Evolutionary conservation across 2,113 vertebrate genomes (phyloP).

Genomic region (Apodemus speciosus): DNA sequence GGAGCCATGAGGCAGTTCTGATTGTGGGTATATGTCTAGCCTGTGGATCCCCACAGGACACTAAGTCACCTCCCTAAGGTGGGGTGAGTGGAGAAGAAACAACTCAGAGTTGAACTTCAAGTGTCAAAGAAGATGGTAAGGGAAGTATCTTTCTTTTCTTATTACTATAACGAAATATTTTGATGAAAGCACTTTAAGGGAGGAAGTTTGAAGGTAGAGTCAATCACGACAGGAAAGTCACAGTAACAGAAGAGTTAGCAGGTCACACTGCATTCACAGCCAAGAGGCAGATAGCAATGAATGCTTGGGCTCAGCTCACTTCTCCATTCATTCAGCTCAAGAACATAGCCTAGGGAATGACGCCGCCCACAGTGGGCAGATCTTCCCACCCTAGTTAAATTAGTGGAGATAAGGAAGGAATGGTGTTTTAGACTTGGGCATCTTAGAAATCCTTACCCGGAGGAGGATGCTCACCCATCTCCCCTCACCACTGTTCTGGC

Average conservation of each 20-base stretch:
- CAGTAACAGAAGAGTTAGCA: neutral
- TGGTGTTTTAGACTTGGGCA: too few relatives aligned
- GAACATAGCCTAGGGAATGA: neutral
- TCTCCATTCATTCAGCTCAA: neutral
- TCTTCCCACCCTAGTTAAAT: neutral
- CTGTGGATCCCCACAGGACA: neutral
- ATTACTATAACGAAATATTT: neutral
- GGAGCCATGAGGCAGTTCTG: neutral
- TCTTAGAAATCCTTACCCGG: neutral
- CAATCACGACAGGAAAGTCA: neutral
- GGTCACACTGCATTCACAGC: too few relatives aligned
- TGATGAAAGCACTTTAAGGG: neutral
- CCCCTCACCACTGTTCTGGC: neutral
- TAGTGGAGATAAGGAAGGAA: neutral
- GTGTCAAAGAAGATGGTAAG: neutral
- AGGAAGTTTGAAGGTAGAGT: neutral
- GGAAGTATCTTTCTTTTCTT: neutral
- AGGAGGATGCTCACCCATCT: neutral
- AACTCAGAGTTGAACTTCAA: too few relatives aligned
- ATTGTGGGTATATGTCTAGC: neutral
- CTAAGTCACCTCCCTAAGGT: neutral
- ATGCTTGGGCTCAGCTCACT: too few relatives aligned
- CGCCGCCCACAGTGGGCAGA: neutral
- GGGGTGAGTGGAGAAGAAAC: neutral
- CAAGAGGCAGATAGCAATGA: neutral